Conservation (phyloP, 2,113 vertebrate species). For the Scomber scombrus region DNA sequence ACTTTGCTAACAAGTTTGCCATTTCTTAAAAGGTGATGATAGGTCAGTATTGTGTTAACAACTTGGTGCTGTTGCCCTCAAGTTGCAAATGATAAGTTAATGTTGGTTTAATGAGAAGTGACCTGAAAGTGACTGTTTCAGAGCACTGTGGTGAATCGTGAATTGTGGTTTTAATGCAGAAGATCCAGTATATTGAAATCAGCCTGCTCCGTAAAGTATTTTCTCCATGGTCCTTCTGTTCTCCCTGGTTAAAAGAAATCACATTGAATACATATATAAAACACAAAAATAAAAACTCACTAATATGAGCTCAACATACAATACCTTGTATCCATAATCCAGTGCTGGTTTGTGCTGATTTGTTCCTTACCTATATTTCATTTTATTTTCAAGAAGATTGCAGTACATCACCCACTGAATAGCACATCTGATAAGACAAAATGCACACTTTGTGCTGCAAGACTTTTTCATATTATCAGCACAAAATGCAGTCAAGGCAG, state of each 20-base stretch:
- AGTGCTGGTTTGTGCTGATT: background rate
- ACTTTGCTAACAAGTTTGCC: no score
- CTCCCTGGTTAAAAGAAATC: no score
- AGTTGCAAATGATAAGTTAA: no score
- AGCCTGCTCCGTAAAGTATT: no score
- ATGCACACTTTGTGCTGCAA: background rate
- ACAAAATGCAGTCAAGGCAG: constrained; percentile 26
- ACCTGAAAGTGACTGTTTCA: no score
- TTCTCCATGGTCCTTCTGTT: background rate
- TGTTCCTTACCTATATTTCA: background rate
- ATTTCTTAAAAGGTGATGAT: no score
- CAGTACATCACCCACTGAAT: background rate
- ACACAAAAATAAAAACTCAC: background rate
- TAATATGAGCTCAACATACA: background rate
- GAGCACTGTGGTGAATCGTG: no score
- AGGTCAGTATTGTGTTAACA: no score
- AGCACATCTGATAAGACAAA: background rate
- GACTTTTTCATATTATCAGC: constrained; percentile 11
- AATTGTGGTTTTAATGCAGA: no score
- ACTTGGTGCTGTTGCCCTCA: no score
- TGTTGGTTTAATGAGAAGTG: no score
- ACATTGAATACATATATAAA: background rate
- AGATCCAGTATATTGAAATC: no score
- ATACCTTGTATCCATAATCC: background rate
- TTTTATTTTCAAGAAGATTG: background rate